These are phyloP conservation scores for Cheumatopsyche charites DNA, from an alignment of 1,140 invertebrate genomes.

Conservation along the genomic window DNA sequence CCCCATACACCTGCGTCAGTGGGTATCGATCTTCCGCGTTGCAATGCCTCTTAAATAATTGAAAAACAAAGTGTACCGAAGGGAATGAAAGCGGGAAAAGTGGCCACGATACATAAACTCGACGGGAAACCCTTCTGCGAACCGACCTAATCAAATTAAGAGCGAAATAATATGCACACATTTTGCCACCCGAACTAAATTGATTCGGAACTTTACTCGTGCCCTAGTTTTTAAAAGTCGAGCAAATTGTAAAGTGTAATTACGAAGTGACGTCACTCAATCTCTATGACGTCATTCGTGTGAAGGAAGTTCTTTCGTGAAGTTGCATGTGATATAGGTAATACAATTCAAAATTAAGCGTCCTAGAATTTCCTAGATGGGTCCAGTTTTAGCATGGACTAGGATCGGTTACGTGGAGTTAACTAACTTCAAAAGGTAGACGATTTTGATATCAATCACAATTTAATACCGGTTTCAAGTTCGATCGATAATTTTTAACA, in stretches of 20 bases:
- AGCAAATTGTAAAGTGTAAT: neutral
- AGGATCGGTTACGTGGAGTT: too few relatives aligned
- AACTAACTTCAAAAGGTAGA: too few relatives aligned
- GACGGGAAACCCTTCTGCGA: too few relatives aligned
- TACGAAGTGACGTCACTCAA: constrained; percentile 9
- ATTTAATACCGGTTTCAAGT: neutral
- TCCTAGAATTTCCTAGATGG: neutral
- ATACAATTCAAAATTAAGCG: neutral
- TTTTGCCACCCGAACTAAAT: too few relatives aligned
- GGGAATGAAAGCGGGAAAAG: neutral
- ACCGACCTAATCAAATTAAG: too few relatives aligned
- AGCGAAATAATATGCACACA: too few relatives aligned
- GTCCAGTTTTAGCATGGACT: neutral
- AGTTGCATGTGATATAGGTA: neutral
- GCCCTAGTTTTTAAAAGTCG: constrained; percentile 10
- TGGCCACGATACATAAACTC: neutral
- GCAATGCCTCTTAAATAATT: neutral
- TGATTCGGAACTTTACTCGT: neutral
- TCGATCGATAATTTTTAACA: constrained; percentile 2
- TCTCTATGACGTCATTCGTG: constrained; percentile 19
- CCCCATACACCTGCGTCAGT: constrained; percentile 11
- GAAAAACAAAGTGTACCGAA: neutral
- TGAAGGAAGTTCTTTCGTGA: neutral
- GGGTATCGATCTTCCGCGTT: constrained; percentile 14
- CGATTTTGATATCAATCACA: neutral